Base-by-base conservation (phyloP, 2,888 invertebrate species). In the Blastobasis lacticolella region DNA sequence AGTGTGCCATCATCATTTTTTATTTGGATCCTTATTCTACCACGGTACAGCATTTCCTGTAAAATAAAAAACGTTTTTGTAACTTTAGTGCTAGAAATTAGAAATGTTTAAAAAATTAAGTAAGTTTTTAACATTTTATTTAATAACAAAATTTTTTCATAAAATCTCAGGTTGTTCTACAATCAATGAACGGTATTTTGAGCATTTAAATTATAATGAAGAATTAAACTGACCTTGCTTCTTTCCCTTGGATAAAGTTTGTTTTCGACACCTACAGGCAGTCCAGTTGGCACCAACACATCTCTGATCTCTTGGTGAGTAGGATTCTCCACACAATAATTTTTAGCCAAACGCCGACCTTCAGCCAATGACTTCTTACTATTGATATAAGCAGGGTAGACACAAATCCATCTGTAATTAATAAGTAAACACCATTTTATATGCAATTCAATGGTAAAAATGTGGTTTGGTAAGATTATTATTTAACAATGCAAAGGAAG, bases 341-440 rank as follows among this genome's bases (percentile, higher is more conserved):
- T 90, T 80, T 96, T 96, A 1, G 95, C 83, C 36, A 99, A 86
- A 62, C 93, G 91, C 40, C 99, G 90, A 5, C 99, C 99, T 78
- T 97, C 94, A 1, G 95, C 95, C 10, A 95, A 77, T 0, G 97
- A 95, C 76, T 96, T 97, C 73, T 97, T 97, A 66, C 94, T 96
- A 74, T 99, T 99, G 49, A 99, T 89, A 68, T 99, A 99, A 0
- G 97, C 94, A 52, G 99, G 99, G 79, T 99, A 99, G 56, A 99
- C 93, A 73, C 97, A 97, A 53, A 98, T 90, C 99, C 99, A 99
- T 73, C 95, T 95, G 85, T 44, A 73, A 68, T 49, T 37, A 53
- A 23, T 23, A 23, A 23, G 23, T 23, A 23, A 23, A 23, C 23
- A 23, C 23, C 1, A 23, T 23, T 23, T 23, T 23, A 23, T 23